phyloP scores from a whole-genome alignment of 2,113 vertebrate species.

The Erpornis zantholeuca region DNA sequence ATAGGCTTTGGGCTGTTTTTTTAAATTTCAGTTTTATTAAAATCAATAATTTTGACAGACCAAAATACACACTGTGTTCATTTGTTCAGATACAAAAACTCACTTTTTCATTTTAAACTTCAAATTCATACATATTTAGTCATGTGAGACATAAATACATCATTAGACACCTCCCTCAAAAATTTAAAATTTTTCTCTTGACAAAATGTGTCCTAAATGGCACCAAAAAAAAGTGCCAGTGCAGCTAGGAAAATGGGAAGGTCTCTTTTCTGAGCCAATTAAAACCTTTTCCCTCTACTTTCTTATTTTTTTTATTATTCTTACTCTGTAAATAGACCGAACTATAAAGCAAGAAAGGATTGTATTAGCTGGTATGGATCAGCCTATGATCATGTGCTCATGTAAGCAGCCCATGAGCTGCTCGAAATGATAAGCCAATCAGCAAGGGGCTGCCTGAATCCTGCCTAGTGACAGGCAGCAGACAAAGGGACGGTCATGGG shows the following conservation, averaged over 20 bases:
- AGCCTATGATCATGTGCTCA: conserved; percentile 33
- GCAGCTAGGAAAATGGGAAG: background rate
- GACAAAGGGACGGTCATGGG: conserved; percentile 57
- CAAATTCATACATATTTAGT: background rate
- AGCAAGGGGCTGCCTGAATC: conserved; percentile 53
- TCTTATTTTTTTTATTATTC: background rate
- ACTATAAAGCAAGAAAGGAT: conserved; percentile 36
- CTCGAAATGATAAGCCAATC: conserved; percentile 63
- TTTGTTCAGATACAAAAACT: background rate
- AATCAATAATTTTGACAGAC: background rate
- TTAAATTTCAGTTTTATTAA: background rate
- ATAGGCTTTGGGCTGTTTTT: background rate
- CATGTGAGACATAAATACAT: background rate
- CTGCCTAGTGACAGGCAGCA: conserved; percentile 72
- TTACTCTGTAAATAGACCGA: background rate
- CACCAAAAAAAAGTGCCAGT: background rate
- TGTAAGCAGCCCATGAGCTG: conserved; percentile 52
- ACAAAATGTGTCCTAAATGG: background rate
- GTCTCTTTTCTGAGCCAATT: background rate
- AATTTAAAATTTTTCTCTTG: background rate
- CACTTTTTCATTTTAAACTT: background rate
- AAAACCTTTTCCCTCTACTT: background rate
- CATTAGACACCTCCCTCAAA: background rate
- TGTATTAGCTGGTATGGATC: conserved; percentile 23
- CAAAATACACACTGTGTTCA: background rate